A percentile compares a stretch with the other conserved stretches of the same genome.
Evolutionary conservation across 92 coral and sea anemone species (phyloP).

Genomic region (Metridium senile): DNA sequence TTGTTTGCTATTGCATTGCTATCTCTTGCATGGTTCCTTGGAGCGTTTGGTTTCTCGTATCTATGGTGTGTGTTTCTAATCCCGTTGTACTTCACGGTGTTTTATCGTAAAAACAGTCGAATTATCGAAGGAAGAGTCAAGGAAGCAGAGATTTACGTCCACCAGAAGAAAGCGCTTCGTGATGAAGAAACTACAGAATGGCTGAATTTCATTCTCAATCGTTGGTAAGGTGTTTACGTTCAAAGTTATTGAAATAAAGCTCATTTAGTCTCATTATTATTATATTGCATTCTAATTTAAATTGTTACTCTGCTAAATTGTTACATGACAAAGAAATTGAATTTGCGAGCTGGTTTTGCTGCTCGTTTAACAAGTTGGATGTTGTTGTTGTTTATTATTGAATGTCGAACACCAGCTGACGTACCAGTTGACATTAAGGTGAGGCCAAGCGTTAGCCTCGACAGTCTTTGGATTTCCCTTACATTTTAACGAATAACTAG

Average conservation of each 20-base stretch:
- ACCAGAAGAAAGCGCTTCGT: conserved; percentile 84
- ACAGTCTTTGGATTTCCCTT: not conserved
- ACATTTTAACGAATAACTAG: not conserved
- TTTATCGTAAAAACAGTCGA: conserved; percentile 80
- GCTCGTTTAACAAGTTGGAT: not conserved
- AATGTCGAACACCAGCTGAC: not conserved
- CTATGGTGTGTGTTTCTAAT: conserved; percentile 77
- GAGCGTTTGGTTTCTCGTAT: conserved; percentile 77
- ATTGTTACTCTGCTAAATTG: not conserved
- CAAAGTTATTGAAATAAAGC: not conserved
- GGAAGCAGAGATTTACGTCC: conserved; percentile 87
- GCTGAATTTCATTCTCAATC: conserved; percentile 89
- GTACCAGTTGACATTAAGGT: not conserved
- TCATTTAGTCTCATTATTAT: not conserved
- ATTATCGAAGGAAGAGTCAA: conserved; percentile 69
- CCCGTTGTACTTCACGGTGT: conserved; percentile 74
- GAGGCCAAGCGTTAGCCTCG: not conserved
- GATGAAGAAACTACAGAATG: conserved; percentile 93
- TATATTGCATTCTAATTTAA: not conserved
- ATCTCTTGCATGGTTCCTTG: conserved; percentile 73
- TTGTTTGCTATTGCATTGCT: conserved; percentile 65
- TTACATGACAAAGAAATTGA: not conserved
- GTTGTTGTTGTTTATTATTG: not conserved
- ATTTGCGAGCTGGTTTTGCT: not conserved
- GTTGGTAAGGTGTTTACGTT: conserved; percentile 72